Evolutionary conservation across 2,888 invertebrate species (phyloP).

Genomic region (Lucinisca nassula): DNA sequence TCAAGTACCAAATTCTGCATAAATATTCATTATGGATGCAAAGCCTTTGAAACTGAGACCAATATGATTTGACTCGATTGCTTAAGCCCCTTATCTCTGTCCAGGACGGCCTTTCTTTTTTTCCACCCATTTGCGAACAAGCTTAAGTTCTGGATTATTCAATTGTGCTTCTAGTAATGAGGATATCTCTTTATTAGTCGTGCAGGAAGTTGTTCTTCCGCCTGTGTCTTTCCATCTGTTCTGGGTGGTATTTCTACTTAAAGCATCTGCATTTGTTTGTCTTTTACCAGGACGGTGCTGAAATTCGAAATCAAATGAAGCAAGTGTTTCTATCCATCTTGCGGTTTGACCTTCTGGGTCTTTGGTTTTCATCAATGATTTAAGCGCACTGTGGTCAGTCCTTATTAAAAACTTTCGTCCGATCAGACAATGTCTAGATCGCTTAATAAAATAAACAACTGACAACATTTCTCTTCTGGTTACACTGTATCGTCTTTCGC

Average conservation of each 20-base stretch:
- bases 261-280: not conserved
- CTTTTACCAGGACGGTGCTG: not conserved
- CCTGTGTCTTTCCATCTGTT: not conserved
- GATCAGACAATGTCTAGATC: not conserved
- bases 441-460: not conserved
- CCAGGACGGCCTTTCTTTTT: not conserved
- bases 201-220: not conserved
- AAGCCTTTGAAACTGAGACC: not conserved
- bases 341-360: not conserved
- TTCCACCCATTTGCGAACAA: not conserved
- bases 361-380: constrained; percentile 1
- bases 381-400: not conserved
- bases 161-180: not conserved
- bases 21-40: not conserved
- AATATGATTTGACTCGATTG: not conserved
- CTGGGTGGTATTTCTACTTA: not conserved
- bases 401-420: not conserved
- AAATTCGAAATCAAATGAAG: not conserved
- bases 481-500: not conserved
- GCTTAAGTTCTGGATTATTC: not conserved
- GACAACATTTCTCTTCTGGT: not conserved
- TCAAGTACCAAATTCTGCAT: not conserved
- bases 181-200: not conserved
- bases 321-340: not conserved
- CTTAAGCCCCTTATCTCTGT: not conserved